These are phyloP conservation scores for Thymallus thymallus DNA, from an alignment of 2,113 vertebrate genomes.

Conservation along the genomic window DNA sequence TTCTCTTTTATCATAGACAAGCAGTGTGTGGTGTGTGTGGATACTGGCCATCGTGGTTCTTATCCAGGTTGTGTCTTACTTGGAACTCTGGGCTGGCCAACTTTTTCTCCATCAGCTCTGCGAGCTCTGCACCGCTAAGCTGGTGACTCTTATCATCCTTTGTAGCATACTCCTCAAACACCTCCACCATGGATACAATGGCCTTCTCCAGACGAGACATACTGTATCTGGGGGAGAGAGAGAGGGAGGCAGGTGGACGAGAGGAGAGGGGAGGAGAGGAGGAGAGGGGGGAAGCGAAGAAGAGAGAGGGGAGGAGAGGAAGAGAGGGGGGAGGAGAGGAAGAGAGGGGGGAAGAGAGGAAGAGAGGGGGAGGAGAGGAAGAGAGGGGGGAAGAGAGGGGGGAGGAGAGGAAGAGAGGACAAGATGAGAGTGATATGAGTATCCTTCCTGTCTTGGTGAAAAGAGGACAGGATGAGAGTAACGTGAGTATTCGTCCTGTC, in stretches of 20 bases:
- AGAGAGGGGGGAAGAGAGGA: background rate
- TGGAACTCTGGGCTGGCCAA: conserved; percentile 55
- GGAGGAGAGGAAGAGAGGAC: background rate
- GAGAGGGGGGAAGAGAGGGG: background rate
- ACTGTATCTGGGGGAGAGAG: conserved; percentile 12
- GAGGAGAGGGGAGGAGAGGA: no score
- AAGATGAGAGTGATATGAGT: background rate
- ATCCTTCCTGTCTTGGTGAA: background rate
- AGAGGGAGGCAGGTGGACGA: background rate
- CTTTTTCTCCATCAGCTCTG: conserved; percentile 52
- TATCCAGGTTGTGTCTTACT: conserved; percentile 53
- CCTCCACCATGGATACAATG: conserved; percentile 61
- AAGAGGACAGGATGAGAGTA: no score
- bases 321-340: background rate
- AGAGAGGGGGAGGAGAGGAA: background rate
- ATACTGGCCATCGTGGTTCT: no score
- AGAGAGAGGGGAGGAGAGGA: background rate
- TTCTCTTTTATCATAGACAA: no score
- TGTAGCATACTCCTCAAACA: conserved; percentile 64
- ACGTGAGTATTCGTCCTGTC: no score
- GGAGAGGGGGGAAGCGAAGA: background rate
- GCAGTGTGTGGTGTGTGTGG: background rate
- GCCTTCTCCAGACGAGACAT: conserved; percentile 67
- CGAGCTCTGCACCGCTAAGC: conserved; percentile 56
- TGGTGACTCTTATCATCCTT: conserved; percentile 49